A percentile compares a stretch with the other conserved stretches of the same genome.
phyloP scores from a whole-genome alignment of 2,113 vertebrate species.

The Heterotis niloticus region DNA sequence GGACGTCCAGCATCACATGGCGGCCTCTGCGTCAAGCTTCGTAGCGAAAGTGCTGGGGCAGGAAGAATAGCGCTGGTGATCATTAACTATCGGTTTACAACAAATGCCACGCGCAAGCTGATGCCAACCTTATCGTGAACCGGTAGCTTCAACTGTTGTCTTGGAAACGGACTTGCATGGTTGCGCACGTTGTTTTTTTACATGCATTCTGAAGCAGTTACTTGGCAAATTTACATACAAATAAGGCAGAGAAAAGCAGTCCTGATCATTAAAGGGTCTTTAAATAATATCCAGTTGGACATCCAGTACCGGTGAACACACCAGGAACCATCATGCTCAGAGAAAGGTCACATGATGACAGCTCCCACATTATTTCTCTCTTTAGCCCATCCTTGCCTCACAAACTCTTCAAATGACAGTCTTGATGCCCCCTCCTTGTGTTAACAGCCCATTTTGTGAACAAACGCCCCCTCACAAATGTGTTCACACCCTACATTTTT shows the following conservation, averaged over 20 bases:
- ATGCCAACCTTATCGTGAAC: background rate
- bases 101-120: background rate
- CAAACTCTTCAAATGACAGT: background rate
- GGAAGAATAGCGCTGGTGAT: too few relatives aligned
- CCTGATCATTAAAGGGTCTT: slow-evolving; percentile 1
- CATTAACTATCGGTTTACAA: background rate
- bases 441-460: slow-evolving; percentile 5
- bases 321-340: background rate
- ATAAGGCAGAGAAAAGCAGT: slow-evolving; percentile 1
- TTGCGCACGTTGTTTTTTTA: background rate
- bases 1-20: too few relatives aligned
- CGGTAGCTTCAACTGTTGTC: background rate
- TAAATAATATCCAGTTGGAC: slow-evolving; percentile 1
- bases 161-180: background rate
- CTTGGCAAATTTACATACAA: background rate
- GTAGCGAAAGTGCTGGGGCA: too few relatives aligned
- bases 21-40: too few relatives aligned
- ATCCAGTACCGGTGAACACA: background rate
- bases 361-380: background rate
- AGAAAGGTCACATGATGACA: slow-evolving; percentile 9
- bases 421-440: background rate
- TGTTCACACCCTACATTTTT: background rate
- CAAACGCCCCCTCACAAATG: background rate
- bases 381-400: background rate
- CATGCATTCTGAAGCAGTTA: slow-evolving; percentile 2